phyloP scores from a whole-genome alignment of 2,113 vertebrate genomes.

The Anolis sagrei region DNA sequence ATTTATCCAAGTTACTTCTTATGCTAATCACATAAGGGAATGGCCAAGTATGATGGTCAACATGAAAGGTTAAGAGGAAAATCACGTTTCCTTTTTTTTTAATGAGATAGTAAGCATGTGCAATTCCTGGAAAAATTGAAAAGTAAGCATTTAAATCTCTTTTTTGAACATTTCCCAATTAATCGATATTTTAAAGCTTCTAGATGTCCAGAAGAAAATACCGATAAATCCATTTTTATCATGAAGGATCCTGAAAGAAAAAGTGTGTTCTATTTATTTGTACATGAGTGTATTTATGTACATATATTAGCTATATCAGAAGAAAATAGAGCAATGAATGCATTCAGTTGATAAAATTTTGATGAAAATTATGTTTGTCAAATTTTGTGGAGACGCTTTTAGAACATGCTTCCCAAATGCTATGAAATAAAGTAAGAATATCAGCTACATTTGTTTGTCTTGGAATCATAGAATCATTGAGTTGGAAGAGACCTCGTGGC shows the following conservation, averaged over 20 bases:
- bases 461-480: too few species aligned
- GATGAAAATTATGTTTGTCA: not conserved
- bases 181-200: constrained; percentile 34
- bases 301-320: not conserved
- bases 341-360: not conserved
- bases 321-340: not conserved
- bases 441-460: not conserved
- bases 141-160: not conserved
- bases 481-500: too few species aligned
- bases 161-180: constrained; percentile 25
- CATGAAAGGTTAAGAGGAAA: not conserved
- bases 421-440: not conserved
- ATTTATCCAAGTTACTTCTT: not conserved
- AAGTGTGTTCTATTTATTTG: not conserved
- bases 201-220: constrained; percentile 33
- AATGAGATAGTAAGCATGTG: not conserved
- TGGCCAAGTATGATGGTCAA: not conserved
- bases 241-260: too few species aligned
- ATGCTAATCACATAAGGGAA: not conserved
- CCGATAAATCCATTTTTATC: constrained; percentile 16
- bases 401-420: not conserved
- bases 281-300: not conserved
- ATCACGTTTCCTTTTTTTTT: not conserved
- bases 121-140: not conserved
- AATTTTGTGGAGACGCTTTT: not conserved